phyloP scores from a whole-genome alignment of 2,888 invertebrate species.

The Synergus itoensis region DNA sequence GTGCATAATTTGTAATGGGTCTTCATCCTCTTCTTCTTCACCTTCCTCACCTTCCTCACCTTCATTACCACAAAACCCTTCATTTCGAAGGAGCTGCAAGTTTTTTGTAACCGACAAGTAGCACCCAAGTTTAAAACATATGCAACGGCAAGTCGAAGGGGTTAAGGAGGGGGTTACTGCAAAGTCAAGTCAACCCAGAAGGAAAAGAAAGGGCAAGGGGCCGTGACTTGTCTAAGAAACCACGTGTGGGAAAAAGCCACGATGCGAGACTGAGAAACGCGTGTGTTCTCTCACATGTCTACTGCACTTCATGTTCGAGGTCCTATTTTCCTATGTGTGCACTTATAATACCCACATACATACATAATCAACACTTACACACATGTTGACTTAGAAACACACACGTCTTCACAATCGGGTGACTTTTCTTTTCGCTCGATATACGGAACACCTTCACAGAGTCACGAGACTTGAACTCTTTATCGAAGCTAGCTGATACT shows the following conservation, averaged over 20 bases:
- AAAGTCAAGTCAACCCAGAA: constrained; percentile 56
- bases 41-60: neutral
- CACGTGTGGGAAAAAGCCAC: constrained; percentile 58
- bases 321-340: constrained; percentile 31
- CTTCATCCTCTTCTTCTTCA: neutral
- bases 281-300: constrained; percentile 46
- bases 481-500: neutral
- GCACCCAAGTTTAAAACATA: constrained; percentile 43
- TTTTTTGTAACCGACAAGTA: neutral
- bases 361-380: neutral
- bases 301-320: constrained; percentile 19
- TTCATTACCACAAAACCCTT: neutral
- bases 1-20: neutral
- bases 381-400: neutral
- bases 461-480: neutral
- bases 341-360: neutral
- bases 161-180: constrained; percentile 52
- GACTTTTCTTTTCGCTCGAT: constrained; percentile 8
- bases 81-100: neutral
- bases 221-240: constrained; percentile 53
- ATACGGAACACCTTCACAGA: neutral
- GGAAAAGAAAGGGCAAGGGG: constrained; percentile 57
- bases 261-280: constrained; percentile 60
- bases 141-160: constrained; percentile 52
- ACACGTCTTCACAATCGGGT: neutral